Conservation (phyloP, 92 coral and sea anemone genomes). For the Metridium senile region DNA sequence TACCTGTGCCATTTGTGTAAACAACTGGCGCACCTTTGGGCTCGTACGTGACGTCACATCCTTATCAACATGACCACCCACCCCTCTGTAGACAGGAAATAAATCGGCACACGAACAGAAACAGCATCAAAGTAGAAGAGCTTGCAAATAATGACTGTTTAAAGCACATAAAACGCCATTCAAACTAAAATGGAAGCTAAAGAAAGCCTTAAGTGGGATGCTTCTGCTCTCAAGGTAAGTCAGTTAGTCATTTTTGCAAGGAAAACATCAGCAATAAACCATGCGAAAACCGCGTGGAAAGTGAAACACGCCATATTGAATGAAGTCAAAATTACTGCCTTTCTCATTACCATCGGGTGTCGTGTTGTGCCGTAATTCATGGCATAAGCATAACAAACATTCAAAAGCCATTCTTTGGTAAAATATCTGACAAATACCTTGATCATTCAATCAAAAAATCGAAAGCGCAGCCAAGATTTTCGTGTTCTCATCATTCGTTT, state of each 20-base stretch:
- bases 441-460: constrained; percentile 2
- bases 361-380: constrained; percentile 19
- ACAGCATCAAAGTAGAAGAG: constrained; percentile 12
- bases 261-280: constrained; percentile 17
- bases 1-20: background rate
- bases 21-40: constrained; percentile 26
- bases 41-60: constrained; percentile 38
- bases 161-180: constrained; percentile 21
- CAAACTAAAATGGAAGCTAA: constrained; percentile 72
- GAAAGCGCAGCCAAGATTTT: background rate
- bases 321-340: background rate
- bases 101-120: constrained; percentile 25
- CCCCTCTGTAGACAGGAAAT: constrained; percentile 53
- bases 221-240: constrained; percentile 85
- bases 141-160: constrained; percentile 26
- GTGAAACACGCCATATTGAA: constrained; percentile 27
- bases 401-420: background rate
- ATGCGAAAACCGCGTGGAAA: constrained; percentile 9
- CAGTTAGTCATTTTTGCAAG: background rate
- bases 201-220: constrained; percentile 84
- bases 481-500: background rate
- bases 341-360: background rate
- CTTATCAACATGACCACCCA: constrained; percentile 68
- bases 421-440: background rate
- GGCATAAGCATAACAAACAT: background rate